A percentile compares a stretch with the other conserved stretches of the same genome.
Conservation (phyloP, 2,888 invertebrate species). For the Podotricha telesiphe region DNA sequence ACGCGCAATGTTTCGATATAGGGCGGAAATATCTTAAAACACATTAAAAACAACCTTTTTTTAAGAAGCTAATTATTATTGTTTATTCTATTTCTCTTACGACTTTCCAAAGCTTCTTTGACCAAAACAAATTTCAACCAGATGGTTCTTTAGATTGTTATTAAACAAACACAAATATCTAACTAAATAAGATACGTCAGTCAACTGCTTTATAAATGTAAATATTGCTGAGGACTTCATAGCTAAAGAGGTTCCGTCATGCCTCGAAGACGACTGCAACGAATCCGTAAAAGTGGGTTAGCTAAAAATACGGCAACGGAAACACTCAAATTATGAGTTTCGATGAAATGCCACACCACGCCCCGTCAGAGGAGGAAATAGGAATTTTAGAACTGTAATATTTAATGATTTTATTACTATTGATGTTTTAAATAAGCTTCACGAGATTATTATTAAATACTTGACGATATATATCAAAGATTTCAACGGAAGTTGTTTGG, state of each 20-base stretch:
- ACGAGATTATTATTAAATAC: neutral
- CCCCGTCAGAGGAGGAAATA: slow-evolving; percentile 67
- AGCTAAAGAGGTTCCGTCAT: slow-evolving; percentile 40
- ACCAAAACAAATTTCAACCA: slow-evolving; percentile 5
- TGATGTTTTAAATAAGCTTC: slow-evolving; percentile 19
- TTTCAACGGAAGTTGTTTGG: slow-evolving; percentile 14
- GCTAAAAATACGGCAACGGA: slow-evolving; percentile 75
- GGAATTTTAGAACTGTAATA: slow-evolving; percentile 50
- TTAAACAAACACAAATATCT: slow-evolving; percentile 11
- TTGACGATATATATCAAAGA: slow-evolving; percentile 18
- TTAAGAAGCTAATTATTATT: neutral
- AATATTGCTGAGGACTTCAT: slow-evolving; percentile 32
- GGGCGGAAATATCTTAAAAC: too few species aligned
- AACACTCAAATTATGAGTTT: slow-evolving; percentile 80
- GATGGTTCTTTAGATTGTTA: slow-evolving; percentile 1
- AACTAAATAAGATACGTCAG: slow-evolving; percentile 26
- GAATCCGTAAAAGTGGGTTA: slow-evolving; percentile 66
- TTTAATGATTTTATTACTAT: slow-evolving; percentile 51
- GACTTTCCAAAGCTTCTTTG: slow-evolving; percentile 5
- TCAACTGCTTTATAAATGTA: slow-evolving; percentile 29
- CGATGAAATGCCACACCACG: slow-evolving; percentile 72
- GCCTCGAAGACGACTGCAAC: slow-evolving; percentile 41
- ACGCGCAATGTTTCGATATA: too few species aligned
- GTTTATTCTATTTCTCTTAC: neutral
- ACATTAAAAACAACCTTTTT: too few species aligned